These are phyloP conservation scores for Scaeva pyrastri DNA, from an alignment of 2,888 invertebrate species.

Conservation along the genomic window DNA sequence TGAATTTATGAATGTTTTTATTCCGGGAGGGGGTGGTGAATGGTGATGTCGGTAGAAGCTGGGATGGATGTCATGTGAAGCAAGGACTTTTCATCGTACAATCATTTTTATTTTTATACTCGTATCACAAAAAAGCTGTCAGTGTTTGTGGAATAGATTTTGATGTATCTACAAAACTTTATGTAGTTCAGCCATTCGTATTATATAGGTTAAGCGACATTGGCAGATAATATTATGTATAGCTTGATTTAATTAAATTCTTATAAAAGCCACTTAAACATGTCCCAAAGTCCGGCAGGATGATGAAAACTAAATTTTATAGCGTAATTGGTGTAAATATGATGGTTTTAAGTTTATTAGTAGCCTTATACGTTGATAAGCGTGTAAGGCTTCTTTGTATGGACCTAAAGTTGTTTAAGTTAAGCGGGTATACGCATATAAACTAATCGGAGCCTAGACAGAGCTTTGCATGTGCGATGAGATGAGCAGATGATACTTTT, in stretches of 20 bases:
- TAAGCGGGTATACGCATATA: too few relatives aligned
- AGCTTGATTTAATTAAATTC: slow-evolving; percentile 28
- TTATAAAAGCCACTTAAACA: slow-evolving; percentile 1
- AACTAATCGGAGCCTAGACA: too few relatives aligned
- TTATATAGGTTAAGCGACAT: background rate
- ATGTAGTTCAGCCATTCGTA: background rate
- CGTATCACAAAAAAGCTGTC: background rate
- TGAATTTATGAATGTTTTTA: slow-evolving; percentile 11
- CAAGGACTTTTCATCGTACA: slow-evolving; percentile 29
- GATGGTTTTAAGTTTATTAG: too few relatives aligned
- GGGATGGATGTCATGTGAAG: background rate
- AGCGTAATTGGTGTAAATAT: background rate
- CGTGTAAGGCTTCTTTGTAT: too few relatives aligned
- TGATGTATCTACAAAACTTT: background rate
- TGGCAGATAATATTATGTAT: background rate
- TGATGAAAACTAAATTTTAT: background rate
- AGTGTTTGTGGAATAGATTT: background rate
- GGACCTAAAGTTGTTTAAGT: too few relatives aligned
- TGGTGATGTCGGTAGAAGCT: background rate
- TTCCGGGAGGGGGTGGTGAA: background rate
- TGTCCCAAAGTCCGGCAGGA: background rate
- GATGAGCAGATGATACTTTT: too few relatives aligned
- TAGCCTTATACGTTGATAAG: too few relatives aligned
- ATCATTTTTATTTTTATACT: slow-evolving; percentile 25
- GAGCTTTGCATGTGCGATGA: too few relatives aligned